Base-by-base conservation (phyloP, 2,113 vertebrate species). In the Scomber scombrus region DNA sequence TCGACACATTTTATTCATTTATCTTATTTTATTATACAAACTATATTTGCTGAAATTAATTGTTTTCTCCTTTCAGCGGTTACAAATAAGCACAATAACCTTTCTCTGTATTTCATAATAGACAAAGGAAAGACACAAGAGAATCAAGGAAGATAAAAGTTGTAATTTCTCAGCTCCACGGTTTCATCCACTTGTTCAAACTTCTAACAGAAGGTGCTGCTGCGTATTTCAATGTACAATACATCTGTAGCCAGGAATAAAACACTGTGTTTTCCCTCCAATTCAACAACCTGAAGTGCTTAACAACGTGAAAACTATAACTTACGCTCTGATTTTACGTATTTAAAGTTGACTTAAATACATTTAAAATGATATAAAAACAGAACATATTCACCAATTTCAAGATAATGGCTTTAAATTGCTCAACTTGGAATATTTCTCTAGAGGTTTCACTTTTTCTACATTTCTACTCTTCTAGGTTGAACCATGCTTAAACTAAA, bases 81-180 rank as follows among this genome's bases (percentile, higher is more conserved):
- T 40, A 40, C 34, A 40, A 40, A 40, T 40, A 40, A 40, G 34
- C 34, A 40, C 6, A 40, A 40, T 40, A 40, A 40, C 34, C 34
- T 40, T 40, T 40, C 34, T 9, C 34, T 40, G 34, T 40, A 40
- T 40, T 40, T 40, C 7, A 40, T 40, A 40, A 40, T 40, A 40
- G 34, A 40, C 34, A 40, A 40, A 40, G 5, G 1, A 61, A 45
- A 21, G 12, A 86, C 51, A 54, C 58, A 75, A 75, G 6, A 26
- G 1, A 14, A 11, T 8, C n/a, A 19, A 49, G 34, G 60, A 79
- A n/a, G 78, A 81, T 76, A 47, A 70, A 78, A 18, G 63, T 76
- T 86, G 47, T 86, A 80, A 82, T 88, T 45, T 87, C 66, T 70
- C 62, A 81, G 43, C 66, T 72, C 54, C 58, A 29, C n/a, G 15